Evolutionary conservation across 35 echinoderm and acorn worm genomes (phyloP), one percentile per base, ranked within the genome.

Genomic region (Eucidaris tribuloides): DNA sequence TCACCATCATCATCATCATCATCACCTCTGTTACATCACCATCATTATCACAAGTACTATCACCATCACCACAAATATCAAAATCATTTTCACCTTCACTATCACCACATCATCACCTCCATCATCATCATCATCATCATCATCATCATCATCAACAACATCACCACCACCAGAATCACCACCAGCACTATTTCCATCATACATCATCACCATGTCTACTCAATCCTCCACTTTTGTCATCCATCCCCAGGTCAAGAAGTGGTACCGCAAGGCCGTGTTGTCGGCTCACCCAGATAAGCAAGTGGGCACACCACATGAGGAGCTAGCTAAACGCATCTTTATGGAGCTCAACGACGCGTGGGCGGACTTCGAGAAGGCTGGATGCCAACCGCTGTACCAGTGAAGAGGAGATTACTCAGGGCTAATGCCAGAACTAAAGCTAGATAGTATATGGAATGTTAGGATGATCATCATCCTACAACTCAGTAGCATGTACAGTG

Each of bases 291-390:
- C 94, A 9, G 96, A 99, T 44, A 99, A 99, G 19, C 91, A 93
- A 46, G 59, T 80, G 17, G 96, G 88, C 45, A 93, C 96, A 9
- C 82, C 83, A 32, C 43, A 99, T n/a, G 90, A 99, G 61, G 61
- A 76, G 7, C 32, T 99, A 20, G 87, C 96, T 32, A 99, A 93
- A 78, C 77, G 89, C 1, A 99, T 99, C 61, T 99, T 99, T 58
- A 86, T 99, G 89, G 96, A 99, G 49, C 83, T 99, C 23, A 99
- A 87, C 54, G 96, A 99, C 39, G 96, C 96, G 11, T 93, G 87
- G 90, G 52, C 90, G 3, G 96, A 89, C 14, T 97, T 97, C 90
- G 90, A 93, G 65, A 77, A 93, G 30, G 60, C 61, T 17, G 96
- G 96, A 0, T 60, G 54, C 19, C 89, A 93, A 76, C 68, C 96